Evolutionary conservation across 2,888 invertebrate genomes (phyloP).

Genomic region (Volucella bombylans): DNA sequence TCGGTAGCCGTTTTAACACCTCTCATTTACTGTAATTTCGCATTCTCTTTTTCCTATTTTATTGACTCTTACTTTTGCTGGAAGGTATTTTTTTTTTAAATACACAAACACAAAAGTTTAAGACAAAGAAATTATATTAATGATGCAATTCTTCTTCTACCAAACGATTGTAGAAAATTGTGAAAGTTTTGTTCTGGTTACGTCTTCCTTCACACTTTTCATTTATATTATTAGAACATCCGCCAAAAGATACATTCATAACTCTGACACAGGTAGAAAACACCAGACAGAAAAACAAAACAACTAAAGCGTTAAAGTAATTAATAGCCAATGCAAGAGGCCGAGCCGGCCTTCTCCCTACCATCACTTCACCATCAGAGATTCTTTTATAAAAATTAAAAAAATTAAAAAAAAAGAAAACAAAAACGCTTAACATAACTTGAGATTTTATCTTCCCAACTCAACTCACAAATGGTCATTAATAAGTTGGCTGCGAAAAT

Average conservation of each 20-base stretch:
- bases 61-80: constrained; percentile 2
- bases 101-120: not conserved
- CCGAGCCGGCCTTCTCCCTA: not conserved
- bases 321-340: constrained; percentile 31
- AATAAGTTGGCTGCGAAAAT: constrained; percentile 14
- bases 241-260: not conserved
- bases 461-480: constrained; percentile 4
- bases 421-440: constrained; percentile 6
- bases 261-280: not conserved
- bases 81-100: not conserved
- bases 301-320: constrained; percentile 31
- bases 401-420: not conserved
- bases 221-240: not conserved
- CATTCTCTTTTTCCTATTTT: not conserved
- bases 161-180: not conserved
- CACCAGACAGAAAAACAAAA: not conserved
- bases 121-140: not conserved
- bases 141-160: not conserved
- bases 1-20: no score
- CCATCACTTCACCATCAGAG: constrained; percentile 12
- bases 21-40: no score
- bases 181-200: constrained; percentile 7
- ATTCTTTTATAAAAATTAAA: not conserved
- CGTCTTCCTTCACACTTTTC: not conserved
- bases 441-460: not conserved